Conservation (phyloP, 2,888 invertebrate species). For the Coleophora flavipennella region DNA sequence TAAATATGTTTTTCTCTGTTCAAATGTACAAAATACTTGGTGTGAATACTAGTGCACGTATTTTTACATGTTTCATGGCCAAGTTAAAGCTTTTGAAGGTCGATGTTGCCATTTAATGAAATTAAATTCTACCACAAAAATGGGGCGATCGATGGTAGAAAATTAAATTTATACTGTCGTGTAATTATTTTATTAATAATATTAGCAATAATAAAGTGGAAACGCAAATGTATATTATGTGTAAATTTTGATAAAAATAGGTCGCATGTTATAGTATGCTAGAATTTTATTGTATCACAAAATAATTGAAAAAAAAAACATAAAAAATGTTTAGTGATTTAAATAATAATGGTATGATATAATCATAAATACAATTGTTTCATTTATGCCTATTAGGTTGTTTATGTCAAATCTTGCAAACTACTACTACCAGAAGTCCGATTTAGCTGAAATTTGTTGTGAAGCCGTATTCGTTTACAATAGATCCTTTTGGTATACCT, state of each 20-base stretch:
- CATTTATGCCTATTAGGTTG: neutral
- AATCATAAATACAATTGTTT: constrained; percentile 1
- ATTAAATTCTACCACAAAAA: neutral
- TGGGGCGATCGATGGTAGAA: neutral
- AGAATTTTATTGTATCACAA: constrained; percentile 27
- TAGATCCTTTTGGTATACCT: too few species aligned
- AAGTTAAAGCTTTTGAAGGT: too few species aligned
- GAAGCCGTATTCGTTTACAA: too few species aligned
- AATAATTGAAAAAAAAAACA: constrained; percentile 24
- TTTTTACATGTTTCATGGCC: too few species aligned
- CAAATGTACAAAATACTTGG: too few species aligned
- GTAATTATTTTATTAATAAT: constrained; percentile 2
- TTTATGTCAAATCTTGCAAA: too few species aligned
- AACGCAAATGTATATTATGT: constrained; percentile 25
- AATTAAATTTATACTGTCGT: neutral
- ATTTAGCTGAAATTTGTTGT: too few species aligned
- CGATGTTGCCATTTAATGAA: too few species aligned
- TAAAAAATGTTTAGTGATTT: constrained; percentile 36
- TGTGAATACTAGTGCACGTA: too few species aligned
- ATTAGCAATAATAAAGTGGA: constrained; percentile 5
- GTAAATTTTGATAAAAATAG: constrained; percentile 28
- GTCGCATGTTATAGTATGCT: constrained; percentile 29
- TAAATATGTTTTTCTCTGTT: too few species aligned
- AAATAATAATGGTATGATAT: constrained; percentile 22
- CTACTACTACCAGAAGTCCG: too few species aligned